Base-by-base conservation (phyloP, 1,140 invertebrate species). In the Drosophila punjabiensis region DNA sequence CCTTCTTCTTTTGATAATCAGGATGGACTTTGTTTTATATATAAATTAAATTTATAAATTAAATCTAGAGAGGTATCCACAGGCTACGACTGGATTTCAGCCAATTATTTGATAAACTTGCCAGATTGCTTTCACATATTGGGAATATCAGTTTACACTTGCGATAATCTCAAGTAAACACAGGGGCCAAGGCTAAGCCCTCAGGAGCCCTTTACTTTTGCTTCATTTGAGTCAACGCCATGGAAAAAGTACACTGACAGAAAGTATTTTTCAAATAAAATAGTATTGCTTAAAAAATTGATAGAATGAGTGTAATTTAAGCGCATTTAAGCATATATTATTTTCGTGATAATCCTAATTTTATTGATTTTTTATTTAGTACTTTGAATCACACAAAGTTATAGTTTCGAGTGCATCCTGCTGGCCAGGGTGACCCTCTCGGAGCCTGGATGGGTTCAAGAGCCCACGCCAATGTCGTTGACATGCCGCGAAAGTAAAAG, bases 401-500 rank as follows among this genome's bases (percentile, higher is more conserved):
- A 28, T 20, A 1, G 20, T 33, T 55, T 20, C 4, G 28, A 55
- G 41, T 75, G 50, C 61, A 35, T 56, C 28, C 37, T 37, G 10
- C 7, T n/a, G 20, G 20, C 24, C 30, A 47, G 32, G 20, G 20
- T 32, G 18, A 39, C 20, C 30, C 35, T 65, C 30, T 37, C 18
- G 14, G 13, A 4, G 53, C 13, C n/a, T 16, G 18, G 2, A 59
- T 32, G 63, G 58, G 50, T 61, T 62, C 55, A 65, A 86, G 69
- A 71, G 53, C 66, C 76, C 59, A 48, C 16, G 30, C 60, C 80
- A 73, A 69, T 80, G 81, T 53, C 73, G 48, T 59, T 66, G 74
- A 77, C 74, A 86, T 76, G 24, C 70, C 63, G 68, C 47, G 41
- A 80, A 66, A 60, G 60, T 65, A 61, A 74, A 65, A 53, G 56